A percentile compares a stretch with the other conserved stretches of the same genome.
Evolutionary conservation across 2,888 invertebrate genomes (phyloP).

Genomic region (Rhingia campestris): DNA sequence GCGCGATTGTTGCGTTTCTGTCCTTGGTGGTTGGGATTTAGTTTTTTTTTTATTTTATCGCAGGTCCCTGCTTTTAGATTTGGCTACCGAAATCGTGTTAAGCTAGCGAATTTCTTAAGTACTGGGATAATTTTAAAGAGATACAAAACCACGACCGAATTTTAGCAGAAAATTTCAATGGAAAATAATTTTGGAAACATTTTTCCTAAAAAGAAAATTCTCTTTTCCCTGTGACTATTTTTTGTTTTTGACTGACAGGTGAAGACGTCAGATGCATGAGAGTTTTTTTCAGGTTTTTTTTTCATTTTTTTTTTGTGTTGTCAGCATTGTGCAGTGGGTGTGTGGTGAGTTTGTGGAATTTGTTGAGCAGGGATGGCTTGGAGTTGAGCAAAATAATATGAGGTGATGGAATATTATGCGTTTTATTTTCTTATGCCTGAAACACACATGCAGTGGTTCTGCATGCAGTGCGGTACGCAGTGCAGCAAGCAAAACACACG

Average conservation of each 20-base stretch:
- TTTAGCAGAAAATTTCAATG: conserved; percentile 31
- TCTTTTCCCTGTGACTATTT: conserved; percentile 57
- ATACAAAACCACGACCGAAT: background rate
- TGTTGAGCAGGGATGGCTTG: conserved; percentile 19
- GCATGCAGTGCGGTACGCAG: too few relatives aligned
- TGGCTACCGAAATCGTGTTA: conserved; percentile 19
- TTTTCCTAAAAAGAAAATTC: conserved; percentile 54
- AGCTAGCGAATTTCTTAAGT: conserved; percentile 18
- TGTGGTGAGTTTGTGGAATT: conserved; percentile 19
- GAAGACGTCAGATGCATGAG: conserved; percentile 60
- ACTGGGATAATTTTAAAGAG: conserved; percentile 30
- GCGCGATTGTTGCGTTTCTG: conserved; percentile 63
- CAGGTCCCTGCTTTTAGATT: background rate
- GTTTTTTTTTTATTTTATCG: too few relatives aligned
- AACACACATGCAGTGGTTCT: too few relatives aligned
- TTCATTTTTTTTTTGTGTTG: conserved; percentile 33
- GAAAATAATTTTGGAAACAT: conserved; percentile 64
- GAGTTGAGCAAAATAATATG: background rate
- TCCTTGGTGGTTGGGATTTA: conserved; percentile 22
- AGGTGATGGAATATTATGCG: too few relatives aligned
- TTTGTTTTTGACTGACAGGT: conserved; percentile 65
- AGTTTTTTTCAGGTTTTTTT: conserved; percentile 33
- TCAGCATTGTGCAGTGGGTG: conserved; percentile 10
- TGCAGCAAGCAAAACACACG: too few relatives aligned
- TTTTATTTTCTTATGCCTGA: too few relatives aligned